phyloP scores from a whole-genome alignment of 2,113 vertebrate species.

The Cinclus cinclus region DNA sequence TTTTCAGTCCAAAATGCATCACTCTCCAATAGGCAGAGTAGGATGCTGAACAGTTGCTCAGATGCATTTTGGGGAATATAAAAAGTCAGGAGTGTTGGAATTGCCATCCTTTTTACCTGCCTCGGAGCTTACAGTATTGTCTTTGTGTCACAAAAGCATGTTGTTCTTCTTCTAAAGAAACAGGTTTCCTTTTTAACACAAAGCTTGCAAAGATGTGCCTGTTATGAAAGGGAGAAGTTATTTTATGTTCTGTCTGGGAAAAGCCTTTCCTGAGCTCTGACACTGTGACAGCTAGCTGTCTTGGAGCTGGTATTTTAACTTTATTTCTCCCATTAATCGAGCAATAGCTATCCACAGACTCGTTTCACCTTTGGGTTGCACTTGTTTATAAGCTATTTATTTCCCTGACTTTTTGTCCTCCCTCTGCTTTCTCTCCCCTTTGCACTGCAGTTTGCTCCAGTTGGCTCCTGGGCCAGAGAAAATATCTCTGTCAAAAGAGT shows the following conservation, averaged over 20 bases:
- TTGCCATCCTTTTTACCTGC: background rate
- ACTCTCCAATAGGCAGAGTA: background rate
- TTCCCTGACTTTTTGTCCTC: conserved; percentile 12
- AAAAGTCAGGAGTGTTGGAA: background rate
- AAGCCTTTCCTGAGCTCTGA: background rate
- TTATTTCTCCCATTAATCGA: conserved; percentile 18
- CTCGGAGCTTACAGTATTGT: background rate
- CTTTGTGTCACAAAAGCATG: background rate
- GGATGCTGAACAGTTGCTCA: background rate
- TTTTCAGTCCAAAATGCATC: background rate
- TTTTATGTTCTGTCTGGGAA: background rate
- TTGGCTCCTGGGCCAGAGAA: background rate
- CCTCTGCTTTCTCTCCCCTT: background rate
- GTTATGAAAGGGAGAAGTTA: background rate
- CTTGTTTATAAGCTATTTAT: conserved; percentile 43
- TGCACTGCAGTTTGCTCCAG: background rate
- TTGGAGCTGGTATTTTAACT: background rate
- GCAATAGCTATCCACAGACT: background rate
- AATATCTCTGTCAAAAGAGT: background rate
- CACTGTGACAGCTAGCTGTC: conserved; percentile 5
- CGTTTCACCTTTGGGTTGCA: conserved; percentile 29
- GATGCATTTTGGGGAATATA: background rate
- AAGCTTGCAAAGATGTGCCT: background rate
- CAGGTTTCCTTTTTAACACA: background rate
- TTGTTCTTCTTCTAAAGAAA: background rate